phyloP scores from a whole-genome alignment of 2,797 vertebrate genomes.

The Leptodactylus fallax region DNA sequence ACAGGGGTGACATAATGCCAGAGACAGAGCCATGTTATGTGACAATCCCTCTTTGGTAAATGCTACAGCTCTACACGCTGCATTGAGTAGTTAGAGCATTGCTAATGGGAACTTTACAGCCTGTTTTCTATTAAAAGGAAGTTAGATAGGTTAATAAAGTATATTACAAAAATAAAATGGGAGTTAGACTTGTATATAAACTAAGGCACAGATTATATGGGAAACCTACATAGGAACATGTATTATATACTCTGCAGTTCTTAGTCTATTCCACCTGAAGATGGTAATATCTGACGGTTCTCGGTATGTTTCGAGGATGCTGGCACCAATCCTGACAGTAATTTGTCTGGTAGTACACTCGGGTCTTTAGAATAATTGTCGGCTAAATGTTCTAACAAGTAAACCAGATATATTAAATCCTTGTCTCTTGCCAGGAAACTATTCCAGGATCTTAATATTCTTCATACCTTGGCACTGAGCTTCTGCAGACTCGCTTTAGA shows the following conservation, averaged over 20 bases:
- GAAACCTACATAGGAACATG: not conserved
- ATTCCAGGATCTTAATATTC: not conserved
- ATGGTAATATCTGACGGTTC: not conserved
- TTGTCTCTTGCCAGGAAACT: constrained; percentile 45
- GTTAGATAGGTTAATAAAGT: too few species aligned
- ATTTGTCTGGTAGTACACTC: constrained; percentile 41
- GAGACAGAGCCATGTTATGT: too few species aligned
- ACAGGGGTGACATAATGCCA: too few species aligned
- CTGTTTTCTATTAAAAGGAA: too few species aligned
- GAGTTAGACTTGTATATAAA: too few species aligned
- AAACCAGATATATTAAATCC: constrained; percentile 34
- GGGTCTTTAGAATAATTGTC: constrained; percentile 43
- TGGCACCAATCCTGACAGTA: constrained; percentile 20
- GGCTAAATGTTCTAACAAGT: constrained; percentile 30
- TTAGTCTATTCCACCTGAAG: not conserved
- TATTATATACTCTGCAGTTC: not conserved
- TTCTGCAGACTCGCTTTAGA: constrained; percentile 86
- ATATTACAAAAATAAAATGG: too few species aligned
- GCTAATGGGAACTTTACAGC: too few species aligned
- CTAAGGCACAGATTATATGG: not conserved
- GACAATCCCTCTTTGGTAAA: too few species aligned
- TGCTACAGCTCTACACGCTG: too few species aligned
- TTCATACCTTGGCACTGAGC: constrained; percentile 83
- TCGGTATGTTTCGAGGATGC: not conserved
- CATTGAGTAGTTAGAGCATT: too few species aligned